Percentiles rank a stretch among this genome's conserved stretches.
phyloP scores from a whole-genome alignment of 2,888 invertebrate genomes.

The Melieria picta region DNA sequence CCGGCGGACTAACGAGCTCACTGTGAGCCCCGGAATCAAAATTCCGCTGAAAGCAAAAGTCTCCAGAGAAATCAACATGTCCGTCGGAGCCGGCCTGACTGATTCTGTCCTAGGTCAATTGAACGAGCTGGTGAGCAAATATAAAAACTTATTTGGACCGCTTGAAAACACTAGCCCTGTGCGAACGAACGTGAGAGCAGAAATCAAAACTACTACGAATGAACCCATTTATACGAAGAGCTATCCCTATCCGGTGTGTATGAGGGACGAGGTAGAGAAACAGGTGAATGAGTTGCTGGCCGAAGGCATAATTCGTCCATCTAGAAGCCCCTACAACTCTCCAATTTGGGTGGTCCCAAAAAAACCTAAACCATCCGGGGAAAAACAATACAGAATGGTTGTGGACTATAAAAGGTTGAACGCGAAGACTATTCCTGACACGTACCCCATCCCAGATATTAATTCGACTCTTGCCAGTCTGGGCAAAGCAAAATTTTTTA shows the following conservation, averaged over 20 bases:
- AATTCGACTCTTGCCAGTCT: constrained; percentile 31
- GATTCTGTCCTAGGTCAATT: not conserved
- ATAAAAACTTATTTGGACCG: constrained; percentile 19
- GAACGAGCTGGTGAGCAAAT: constrained; percentile 12
- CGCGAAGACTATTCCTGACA: constrained; percentile 39
- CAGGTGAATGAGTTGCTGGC: constrained; percentile 53
- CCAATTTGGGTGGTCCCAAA: constrained; percentile 10
- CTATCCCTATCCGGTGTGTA: constrained; percentile 57
- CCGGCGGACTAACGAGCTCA: constrained; percentile 27
- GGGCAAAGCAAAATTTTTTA: constrained; percentile 42
- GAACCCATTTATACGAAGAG: constrained; percentile 45
- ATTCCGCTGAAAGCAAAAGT: not conserved
- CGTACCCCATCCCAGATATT: too few relatives aligned
- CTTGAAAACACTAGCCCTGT: constrained; percentile 1
- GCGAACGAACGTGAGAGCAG: constrained; percentile 48
- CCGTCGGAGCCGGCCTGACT: not conserved
- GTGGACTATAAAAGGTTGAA: constrained; percentile 43
- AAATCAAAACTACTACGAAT: constrained; percentile 51
- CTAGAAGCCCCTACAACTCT: constrained; percentile 49
- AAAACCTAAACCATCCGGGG: constrained; percentile 39
- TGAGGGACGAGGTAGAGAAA: constrained; percentile 54
- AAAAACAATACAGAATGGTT: constrained; percentile 43
- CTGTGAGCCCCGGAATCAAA: constrained; percentile 3
- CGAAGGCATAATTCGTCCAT: constrained; percentile 51
- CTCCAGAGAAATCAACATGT: constrained; percentile 10